These are phyloP conservation scores for Suncus etruscus DNA, from an alignment of 2,113 vertebrate species.

Conservation along the genomic window DNA sequence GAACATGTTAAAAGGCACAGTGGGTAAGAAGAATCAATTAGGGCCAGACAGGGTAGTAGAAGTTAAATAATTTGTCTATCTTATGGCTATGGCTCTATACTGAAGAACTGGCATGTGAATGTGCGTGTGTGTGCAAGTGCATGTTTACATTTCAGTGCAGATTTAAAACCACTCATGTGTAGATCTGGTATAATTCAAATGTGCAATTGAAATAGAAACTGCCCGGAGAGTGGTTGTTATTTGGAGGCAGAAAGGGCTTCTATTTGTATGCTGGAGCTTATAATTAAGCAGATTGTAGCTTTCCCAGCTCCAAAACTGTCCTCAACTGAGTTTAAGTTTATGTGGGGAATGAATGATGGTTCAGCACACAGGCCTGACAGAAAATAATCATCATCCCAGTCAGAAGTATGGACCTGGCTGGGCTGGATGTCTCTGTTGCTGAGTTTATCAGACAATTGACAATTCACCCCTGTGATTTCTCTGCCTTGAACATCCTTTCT, in stretches of 20 bases:
- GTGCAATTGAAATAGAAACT: constrained; percentile 80
- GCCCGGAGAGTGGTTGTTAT: constrained; percentile 69
- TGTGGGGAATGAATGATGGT: constrained; percentile 51
- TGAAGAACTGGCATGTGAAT: constrained; percentile 53
- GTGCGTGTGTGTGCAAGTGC: not conserved
- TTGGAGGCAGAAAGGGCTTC: constrained; percentile 63
- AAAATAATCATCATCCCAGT: constrained; percentile 8
- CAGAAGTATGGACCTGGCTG: constrained; percentile 15
- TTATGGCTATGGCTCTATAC: constrained; percentile 72
- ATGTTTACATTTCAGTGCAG: constrained; percentile 85
- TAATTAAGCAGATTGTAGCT: constrained; percentile 64
- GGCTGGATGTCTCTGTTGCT: not conserved
- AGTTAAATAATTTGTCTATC: constrained; percentile 86
- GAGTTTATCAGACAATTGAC: not conserved
- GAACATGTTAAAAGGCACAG: constrained; percentile 85
- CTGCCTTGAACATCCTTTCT: not conserved
- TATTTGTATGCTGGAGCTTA: constrained; percentile 64
- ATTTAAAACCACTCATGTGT: constrained; percentile 87
- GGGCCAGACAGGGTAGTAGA: constrained; percentile 82
- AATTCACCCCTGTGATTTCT: not conserved
- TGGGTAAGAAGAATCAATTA: constrained; percentile 88
- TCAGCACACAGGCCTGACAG: constrained; percentile 36
- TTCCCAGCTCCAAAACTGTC: constrained; percentile 37
- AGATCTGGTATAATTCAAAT: constrained; percentile 84
- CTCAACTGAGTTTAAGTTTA: constrained; percentile 57